These are phyloP conservation scores for Eupristina koningsbergeri DNA, from an alignment of 1,140 invertebrate genomes.

Conservation along the genomic window DNA sequence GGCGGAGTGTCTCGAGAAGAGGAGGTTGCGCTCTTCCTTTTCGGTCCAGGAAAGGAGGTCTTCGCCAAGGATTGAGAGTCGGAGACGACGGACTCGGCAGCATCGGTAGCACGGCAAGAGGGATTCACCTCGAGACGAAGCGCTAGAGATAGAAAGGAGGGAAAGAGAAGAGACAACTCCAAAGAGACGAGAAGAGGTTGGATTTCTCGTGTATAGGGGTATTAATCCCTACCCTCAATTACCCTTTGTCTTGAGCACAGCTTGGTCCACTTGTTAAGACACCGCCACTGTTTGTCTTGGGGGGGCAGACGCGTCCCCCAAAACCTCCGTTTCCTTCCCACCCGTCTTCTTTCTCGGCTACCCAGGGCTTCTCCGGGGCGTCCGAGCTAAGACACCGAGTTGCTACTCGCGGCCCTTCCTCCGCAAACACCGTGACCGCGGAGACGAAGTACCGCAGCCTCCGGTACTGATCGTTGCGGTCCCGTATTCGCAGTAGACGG, in stretches of 20 bases:
- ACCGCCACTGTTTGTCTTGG: slow-evolving; percentile 75
- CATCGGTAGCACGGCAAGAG: not conserved
- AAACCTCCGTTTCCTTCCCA: not conserved
- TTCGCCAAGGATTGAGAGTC: not conserved
- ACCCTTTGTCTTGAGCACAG: slow-evolving; percentile 75
- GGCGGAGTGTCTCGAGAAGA: slow-evolving; percentile 61
- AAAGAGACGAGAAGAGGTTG: slow-evolving; percentile 45
- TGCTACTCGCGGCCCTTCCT: slow-evolving; percentile 25
- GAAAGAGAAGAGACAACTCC: slow-evolving; percentile 30
- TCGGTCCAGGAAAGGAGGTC: slow-evolving; percentile 5
- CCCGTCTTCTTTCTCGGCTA: slow-evolving; percentile 24
- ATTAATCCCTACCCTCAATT: slow-evolving; percentile 75
- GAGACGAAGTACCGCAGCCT: slow-evolving; percentile 68
- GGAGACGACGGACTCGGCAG: slow-evolving; percentile 1
- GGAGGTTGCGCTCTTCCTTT: slow-evolving; percentile 42
- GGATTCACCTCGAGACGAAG: slow-evolving; percentile 12
- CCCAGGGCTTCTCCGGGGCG: slow-evolving; percentile 10
- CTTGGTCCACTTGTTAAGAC: slow-evolving; percentile 75
- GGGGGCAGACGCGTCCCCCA: slow-evolving; percentile 56
- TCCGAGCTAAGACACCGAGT: not conserved
- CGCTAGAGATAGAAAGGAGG: slow-evolving; percentile 16
- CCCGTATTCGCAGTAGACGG: slow-evolving; percentile 59
- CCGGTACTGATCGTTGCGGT: slow-evolving; percentile 74
- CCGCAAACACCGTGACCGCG: slow-evolving; percentile 71
- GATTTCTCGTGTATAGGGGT: slow-evolving; percentile 73